Percentiles rank a stretch among this genome's conserved stretches.
These are phyloP conservation scores for Phocides pigmalion DNA, from an alignment of 1,140 invertebrate species.

Conservation along the genomic window DNA sequence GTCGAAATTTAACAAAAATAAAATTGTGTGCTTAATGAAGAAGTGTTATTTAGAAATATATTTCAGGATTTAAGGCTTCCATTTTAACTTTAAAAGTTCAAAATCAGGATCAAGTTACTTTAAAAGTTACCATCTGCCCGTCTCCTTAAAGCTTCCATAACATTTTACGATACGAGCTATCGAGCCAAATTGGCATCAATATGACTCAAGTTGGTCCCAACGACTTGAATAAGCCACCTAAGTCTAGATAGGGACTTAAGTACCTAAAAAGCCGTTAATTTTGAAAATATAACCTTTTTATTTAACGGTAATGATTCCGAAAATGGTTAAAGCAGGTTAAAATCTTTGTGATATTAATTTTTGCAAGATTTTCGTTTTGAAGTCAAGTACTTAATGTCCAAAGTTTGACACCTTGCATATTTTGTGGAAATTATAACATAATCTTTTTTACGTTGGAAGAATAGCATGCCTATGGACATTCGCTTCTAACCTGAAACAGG, in stretches of 20 bases:
- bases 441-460: too few relatives aligned
- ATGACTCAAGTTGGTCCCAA: conserved; percentile 58
- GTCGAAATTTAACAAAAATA: too few relatives aligned
- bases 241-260: conserved; percentile 50
- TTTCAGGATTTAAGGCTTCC: too few relatives aligned
- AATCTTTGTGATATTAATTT: conserved; percentile 45
- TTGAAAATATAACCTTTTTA: conserved; percentile 39
- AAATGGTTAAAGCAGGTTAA: conserved; percentile 28
- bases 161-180: conserved; percentile 69
- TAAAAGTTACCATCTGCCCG: conserved; percentile 43
- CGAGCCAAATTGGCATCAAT: conserved; percentile 72
- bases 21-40: too few relatives aligned
- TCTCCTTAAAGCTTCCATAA: conserved; percentile 47
- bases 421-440: too few relatives aligned
- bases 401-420: too few relatives aligned
- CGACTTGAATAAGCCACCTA: conserved; percentile 47
- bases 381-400: background rate
- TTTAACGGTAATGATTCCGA: conserved; percentile 40
- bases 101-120: conserved; percentile 5
- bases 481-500: too few relatives aligned
- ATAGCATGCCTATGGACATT: too few relatives aligned
- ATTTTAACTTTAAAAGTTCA: conserved; percentile 7
- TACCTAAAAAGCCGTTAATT: conserved; percentile 54
- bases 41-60: too few relatives aligned
- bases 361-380: conserved; percentile 15